Evolutionary conservation across 2,113 vertebrate genomes (phyloP), one percentile per base, ranked within the genome.

Genomic region (Ameiurus melas): DNA sequence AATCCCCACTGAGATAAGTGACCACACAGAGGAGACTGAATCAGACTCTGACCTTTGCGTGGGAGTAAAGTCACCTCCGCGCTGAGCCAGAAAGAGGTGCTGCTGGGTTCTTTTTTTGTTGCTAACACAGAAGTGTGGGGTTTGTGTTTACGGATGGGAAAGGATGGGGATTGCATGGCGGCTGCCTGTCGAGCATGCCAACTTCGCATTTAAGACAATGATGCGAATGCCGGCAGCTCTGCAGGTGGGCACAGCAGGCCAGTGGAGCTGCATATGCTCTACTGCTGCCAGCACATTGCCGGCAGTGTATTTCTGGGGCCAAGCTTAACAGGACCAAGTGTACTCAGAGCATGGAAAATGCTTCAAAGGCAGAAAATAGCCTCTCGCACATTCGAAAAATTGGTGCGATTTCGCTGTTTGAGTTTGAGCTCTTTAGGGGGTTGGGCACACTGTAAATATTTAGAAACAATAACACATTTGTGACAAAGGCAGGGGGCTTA

Each of bases 301-400:
- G 90, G 90, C 86, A 91, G 90, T 87, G 89, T 93, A 92, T 92
- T 92, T 93, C 91, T 90, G 90, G 89, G 89, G 89, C 89, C 83
- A 85, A 83, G 87, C 90, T 91, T 91, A 90, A 92, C 91, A 88
- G 92, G 91, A 92, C 82, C 66, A 87, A 85, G 85, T 90, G 89
- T 85, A 90, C 90, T 91, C 85, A 53, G 89, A 89, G 83, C 83
- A 92, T 89, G 89, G 89, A 92, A 91, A 92, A 88, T 81, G 91
- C 92, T 92, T 93, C 90, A 93, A 91, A 92, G 90, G 91, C 90
- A 92, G 90, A 93, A 93, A 93, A 92, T 92, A 92, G 92, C 91
- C 91, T 88, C 88, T 93, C 89, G 90, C 90, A 75, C 39, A 33
- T 84, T 85, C 30, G 73, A 85, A 93, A 92, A 92, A 93, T 92